These are phyloP conservation scores for Onchidella celtica DNA, from an alignment of 2,888 invertebrate species.

Conservation along the genomic window DNA sequence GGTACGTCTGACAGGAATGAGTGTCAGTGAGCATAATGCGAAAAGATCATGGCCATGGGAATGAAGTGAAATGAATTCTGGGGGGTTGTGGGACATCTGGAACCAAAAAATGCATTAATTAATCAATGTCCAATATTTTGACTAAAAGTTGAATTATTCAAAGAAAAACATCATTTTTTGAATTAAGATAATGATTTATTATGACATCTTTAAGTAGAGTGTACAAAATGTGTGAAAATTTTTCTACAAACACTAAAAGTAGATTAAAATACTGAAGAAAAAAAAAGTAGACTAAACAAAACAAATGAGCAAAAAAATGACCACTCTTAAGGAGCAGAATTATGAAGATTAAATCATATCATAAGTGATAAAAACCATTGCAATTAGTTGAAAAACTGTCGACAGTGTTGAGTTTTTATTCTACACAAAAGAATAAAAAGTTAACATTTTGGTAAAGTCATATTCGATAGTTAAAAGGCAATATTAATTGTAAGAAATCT, in stretches of 20 bases:
- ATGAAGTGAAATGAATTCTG: too few species aligned
- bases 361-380: neutral
- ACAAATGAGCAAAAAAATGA: too few species aligned
- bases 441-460: neutral
- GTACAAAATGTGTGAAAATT: constrained; percentile 40
- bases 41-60: too few species aligned
- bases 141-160: too few species aligned
- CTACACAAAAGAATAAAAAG: neutral
- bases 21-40: too few species aligned
- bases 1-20: too few species aligned
- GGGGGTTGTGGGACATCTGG: too few species aligned
- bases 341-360: neutral
- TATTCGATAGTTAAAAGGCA: constrained; percentile 20
- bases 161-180: neutral
- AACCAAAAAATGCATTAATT: too few species aligned
- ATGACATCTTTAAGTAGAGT: constrained; percentile 32
- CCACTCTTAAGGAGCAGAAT: too few species aligned
- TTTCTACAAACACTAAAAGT: constrained; percentile 33
- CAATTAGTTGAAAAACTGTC: neutral
- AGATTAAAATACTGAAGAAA: constrained; percentile 2
- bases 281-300: too few species aligned
- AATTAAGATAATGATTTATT: constrained; percentile 38
- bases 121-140: too few species aligned
- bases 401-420: neutral
- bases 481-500: constrained; percentile 10